These are phyloP conservation scores for Achatina immaculata DNA, from an alignment of 1,140 invertebrate species.

Conservation along the genomic window DNA sequence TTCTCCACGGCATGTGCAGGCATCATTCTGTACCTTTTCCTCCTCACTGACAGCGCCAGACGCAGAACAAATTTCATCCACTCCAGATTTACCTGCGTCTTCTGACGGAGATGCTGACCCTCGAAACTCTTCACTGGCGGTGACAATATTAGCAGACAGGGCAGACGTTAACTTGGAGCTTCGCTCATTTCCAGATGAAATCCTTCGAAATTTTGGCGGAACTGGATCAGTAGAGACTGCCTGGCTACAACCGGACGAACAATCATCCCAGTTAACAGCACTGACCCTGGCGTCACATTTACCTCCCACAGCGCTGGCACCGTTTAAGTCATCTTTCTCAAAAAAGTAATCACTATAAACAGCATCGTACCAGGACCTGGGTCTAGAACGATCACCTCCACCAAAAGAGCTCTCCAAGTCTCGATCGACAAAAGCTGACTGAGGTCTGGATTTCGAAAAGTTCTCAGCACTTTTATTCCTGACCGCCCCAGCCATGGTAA, in stretches of 20 bases:
- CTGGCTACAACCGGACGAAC: neutral
- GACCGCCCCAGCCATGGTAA: slow-evolving; percentile 30
- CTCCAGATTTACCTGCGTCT: too few species aligned
- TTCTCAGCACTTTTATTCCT: slow-evolving; percentile 35
- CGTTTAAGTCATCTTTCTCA: neutral
- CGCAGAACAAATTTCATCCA: too few species aligned
- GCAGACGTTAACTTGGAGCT: too few species aligned
- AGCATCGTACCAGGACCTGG: slow-evolving; percentile 20
- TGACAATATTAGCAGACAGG: too few species aligned
- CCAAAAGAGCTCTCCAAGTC: neutral
- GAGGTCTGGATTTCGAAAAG: slow-evolving; percentile 17
- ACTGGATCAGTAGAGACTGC: neutral
- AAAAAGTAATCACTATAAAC: neutral
- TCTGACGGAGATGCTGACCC: too few species aligned
- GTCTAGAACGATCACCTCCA: neutral
- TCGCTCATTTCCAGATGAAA: too few species aligned
- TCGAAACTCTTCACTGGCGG: too few species aligned
- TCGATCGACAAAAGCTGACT: slow-evolving; percentile 23
- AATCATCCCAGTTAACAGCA: neutral
- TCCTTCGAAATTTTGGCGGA: too few species aligned
- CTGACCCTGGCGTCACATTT: neutral
- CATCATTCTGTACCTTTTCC: too few species aligned
- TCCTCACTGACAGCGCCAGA: too few species aligned
- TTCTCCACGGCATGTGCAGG: too few species aligned
- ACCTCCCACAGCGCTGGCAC: neutral